Conservation (phyloP, 2,113 vertebrate species). For the Podilymbus podiceps region DNA sequence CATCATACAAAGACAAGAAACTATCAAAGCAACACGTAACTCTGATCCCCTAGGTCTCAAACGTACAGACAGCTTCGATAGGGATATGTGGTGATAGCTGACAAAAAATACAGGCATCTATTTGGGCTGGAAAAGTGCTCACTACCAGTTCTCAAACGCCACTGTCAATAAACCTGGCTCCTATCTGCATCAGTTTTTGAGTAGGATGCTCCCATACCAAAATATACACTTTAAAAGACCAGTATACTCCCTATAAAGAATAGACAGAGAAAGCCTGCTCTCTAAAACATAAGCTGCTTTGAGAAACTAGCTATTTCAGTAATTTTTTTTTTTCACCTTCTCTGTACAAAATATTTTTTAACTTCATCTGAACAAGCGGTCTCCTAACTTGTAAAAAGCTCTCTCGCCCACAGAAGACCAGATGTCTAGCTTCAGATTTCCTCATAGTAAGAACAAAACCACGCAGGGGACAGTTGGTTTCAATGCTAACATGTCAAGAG, state of each 20-base stretch:
- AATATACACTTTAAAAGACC: not conserved
- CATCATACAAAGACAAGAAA: not conserved
- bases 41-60: not conserved
- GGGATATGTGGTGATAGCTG: rapidly evolving
- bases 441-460: slow-evolving; percentile 18
- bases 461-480: slow-evolving; percentile 26
- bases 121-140: not conserved
- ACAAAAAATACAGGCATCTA: not conserved
- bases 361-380: not conserved
- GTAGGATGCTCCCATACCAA: not conserved
- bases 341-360: not conserved
- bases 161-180: not conserved
- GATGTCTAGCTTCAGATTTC: slow-evolving; percentile 23
- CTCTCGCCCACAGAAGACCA: slow-evolving; percentile 19
- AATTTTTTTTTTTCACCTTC: not conserved
- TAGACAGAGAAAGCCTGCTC: not conserved
- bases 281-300: not conserved
- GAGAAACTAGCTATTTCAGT: not conserved
- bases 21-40: not conserved
- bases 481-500: slow-evolving; percentile 26
- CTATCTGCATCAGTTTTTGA: not conserved
- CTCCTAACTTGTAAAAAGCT: not conserved
- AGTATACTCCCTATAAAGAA: not conserved
- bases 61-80: not conserved
- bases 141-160: not conserved